Base-by-base conservation (phyloP, 2,113 vertebrate genomes). In the Callorhinus ursinus region DNA sequence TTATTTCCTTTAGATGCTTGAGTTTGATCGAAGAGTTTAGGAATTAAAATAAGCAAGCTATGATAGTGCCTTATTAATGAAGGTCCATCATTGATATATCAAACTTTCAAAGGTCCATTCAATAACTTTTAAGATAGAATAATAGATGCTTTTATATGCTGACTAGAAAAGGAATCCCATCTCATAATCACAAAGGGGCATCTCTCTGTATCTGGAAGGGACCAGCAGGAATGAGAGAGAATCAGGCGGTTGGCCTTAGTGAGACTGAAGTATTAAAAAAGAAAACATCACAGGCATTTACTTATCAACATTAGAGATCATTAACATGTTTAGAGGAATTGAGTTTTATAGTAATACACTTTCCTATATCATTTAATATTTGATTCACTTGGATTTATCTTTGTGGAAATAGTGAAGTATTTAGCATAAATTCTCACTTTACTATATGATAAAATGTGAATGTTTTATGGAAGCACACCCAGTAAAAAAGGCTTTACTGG, bases 361-460 rank as follows among this genome's bases (percentile, higher is more conserved):
- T 95, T 95, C 86, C 71, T 95, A 42, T 15, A 49, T 83, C 84
- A 97, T 92, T 97, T 97, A 95, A 72, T 96, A 81, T 83, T 90
- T 84, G 76, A 97, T 96, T 92, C 77, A 89, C 36, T 94, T 92
- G 77, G 31, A 81, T 88, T 95, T 82, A 96, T 94, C 82, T 98
- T 94, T 93, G 95, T 83, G 93, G 90, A 95, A 96, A 96, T 92
- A 90, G 46, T 84, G 22, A 84, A 89, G 57, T 89, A 85, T 95
- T 97, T 96, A 90, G 55, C 67, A 96, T 97, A 96, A 95, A 97
- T 97, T 96, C n/a, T 91, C 82, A 97, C 79, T 96, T 97, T 93
- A 90, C 46, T 79, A 28, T 85, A 90, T 69, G 69, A 93, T 88
- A 79, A 97, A 88, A 94, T 88, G 16, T 91, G 84, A 90, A 39